A percentile compares a stretch with the other conserved stretches of the same genome.
These are phyloP conservation scores for Alces alces DNA, from an alignment of 2,113 vertebrate genomes.

Conservation along the genomic window DNA sequence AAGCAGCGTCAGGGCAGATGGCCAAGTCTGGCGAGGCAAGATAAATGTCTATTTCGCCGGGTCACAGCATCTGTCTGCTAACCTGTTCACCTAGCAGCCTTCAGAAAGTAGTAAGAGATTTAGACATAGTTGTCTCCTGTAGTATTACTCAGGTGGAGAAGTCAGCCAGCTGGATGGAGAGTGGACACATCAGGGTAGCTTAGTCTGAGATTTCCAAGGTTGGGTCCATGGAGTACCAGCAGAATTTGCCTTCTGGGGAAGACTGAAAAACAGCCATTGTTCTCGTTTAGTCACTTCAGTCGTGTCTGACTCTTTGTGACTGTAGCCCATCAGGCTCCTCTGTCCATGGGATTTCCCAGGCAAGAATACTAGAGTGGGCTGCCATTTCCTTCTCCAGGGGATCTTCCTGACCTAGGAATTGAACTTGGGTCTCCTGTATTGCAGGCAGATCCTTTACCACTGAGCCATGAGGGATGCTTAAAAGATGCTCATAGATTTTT, in stretches of 20 bases:
- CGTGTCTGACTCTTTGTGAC: not conserved
- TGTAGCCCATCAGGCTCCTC: not conserved
- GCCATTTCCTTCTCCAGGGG: not conserved
- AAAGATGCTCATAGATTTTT: not conserved
- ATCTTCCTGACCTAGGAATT: not conserved
- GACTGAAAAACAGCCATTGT: not conserved
- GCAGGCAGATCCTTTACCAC: not conserved
- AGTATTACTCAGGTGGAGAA: not conserved
- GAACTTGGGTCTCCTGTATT: not conserved
- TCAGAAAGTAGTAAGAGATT: not conserved
- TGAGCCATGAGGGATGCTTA: not conserved
- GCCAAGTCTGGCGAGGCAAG: constrained; percentile 36
- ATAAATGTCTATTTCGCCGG: constrained; percentile 14
- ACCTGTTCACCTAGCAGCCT: not conserved
- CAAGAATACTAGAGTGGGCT: not conserved
- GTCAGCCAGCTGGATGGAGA: not conserved
- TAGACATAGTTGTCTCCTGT: not conserved
- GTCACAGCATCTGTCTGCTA: not conserved
- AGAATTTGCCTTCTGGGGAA: not conserved
- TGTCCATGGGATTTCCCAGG: not conserved
- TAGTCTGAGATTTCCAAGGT: not conserved
- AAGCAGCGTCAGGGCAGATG: not conserved
- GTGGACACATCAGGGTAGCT: not conserved
- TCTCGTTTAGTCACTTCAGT: not conserved
- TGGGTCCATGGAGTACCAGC: not conserved